Conservation (phyloP, 2,113 vertebrate species). For the Glaucidium brasilianum region DNA sequence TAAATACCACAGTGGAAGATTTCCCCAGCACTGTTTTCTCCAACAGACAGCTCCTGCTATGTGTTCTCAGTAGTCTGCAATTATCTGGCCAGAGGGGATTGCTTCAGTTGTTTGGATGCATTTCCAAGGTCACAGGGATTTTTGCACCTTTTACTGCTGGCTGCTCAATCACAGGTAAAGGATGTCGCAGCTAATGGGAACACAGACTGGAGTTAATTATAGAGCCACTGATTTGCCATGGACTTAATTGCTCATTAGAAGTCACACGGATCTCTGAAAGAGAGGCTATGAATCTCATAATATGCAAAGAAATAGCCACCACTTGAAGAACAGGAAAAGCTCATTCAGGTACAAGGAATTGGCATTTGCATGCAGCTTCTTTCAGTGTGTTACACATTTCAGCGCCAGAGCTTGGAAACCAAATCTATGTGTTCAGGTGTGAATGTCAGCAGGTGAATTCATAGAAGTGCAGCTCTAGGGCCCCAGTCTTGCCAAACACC, state of each 20-base stretch:
- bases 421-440: background rate
- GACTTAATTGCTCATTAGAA: conserved; percentile 12
- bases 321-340: background rate
- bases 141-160: background rate
- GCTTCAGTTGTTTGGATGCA: background rate
- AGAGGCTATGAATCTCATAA: background rate
- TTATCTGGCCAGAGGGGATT: background rate
- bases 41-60: background rate
- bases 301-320: background rate
- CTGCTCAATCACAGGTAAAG: conserved; percentile 3
- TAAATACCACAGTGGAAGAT: background rate
- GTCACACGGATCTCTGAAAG: background rate
- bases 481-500: background rate
- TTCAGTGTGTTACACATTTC: background rate
- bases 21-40: background rate
- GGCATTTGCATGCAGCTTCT: background rate
- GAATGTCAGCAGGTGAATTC: background rate
- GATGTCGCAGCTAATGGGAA: background rate
- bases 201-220: conserved; percentile 16
- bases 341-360: background rate
- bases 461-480: background rate
- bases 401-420: background rate
- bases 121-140: background rate
- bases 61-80: background rate
- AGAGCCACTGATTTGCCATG: background rate